These are phyloP conservation scores for Cheilosia variabilis DNA, from an alignment of 2,888 invertebrate genomes.

Conservation along the genomic window DNA sequence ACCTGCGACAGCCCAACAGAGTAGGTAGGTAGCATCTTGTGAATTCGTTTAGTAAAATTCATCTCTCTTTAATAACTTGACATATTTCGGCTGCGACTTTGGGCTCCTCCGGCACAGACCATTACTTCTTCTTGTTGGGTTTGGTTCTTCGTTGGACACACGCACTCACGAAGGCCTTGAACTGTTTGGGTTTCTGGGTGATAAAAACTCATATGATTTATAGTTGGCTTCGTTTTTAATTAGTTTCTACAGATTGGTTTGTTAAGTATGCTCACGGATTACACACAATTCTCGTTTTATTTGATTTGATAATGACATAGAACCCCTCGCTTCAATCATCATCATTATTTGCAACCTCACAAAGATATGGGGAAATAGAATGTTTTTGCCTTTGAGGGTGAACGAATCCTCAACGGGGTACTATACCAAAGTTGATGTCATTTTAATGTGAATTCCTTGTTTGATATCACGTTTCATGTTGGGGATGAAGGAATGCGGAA, in stretches of 20 bases:
- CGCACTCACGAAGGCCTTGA: conserved; percentile 46
- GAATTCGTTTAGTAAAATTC: conserved; percentile 25
- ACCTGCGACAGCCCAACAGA: conserved; percentile 1
- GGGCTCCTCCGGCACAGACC: conserved; percentile 7
- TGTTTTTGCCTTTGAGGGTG: conserved; percentile 62
- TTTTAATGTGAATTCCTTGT: conserved; percentile 70
- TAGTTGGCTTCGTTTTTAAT: conserved; percentile 25
- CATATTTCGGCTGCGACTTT: neutral
- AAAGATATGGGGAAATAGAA: conserved; percentile 4
- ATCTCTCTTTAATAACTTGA: conserved; percentile 41
- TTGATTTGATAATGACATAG: conserved; percentile 45
- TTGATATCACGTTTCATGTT: conserved; percentile 66
- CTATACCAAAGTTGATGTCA: conserved; percentile 63
- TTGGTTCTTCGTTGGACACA: conserved; percentile 2
- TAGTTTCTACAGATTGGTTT: conserved; percentile 19
- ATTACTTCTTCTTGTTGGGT: conserved; percentile 3
- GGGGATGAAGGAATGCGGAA: conserved; percentile 66
- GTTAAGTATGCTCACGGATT: conserved; percentile 5
- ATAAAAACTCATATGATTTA: conserved; percentile 23
- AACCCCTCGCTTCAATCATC: conserved; percentile 20
- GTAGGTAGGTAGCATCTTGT: conserved; percentile 19
- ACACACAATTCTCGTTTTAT: conserved; percentile 2
- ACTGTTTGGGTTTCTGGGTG: conserved; percentile 27
- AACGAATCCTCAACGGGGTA: conserved; percentile 68
- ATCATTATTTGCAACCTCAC: conserved; percentile 28